Conservation (phyloP, 2,113 vertebrate species). For the Otis tarda region DNA sequence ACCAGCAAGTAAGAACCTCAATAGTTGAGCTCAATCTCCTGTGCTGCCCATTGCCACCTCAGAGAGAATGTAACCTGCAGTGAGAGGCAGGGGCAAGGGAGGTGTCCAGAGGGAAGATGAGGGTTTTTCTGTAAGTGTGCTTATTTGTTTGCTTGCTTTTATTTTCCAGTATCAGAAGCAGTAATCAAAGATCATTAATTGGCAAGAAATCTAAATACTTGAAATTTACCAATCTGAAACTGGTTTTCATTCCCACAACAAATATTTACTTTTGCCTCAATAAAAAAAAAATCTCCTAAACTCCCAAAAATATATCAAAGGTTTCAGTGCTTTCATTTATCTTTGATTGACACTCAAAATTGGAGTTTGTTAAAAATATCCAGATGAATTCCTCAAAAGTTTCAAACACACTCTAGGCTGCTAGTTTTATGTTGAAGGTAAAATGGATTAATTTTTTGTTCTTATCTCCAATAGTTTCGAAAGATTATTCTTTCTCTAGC, state of each 20-base stretch:
- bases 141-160: not conserved
- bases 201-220: not conserved
- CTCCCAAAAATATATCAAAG: not conserved
- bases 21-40: not conserved
- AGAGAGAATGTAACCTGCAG: accelerated
- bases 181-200: not conserved
- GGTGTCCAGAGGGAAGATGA: not conserved
- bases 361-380: not conserved
- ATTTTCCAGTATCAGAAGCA: not conserved
- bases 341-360: not conserved
- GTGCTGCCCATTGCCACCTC: accelerated
- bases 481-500: not conserved
- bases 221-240: not conserved
- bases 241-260: not conserved
- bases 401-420: not conserved
- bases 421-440: not conserved
- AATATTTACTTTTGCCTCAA: not conserved
- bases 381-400: not conserved
- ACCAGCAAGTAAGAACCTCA: not conserved
- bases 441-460: not conserved
- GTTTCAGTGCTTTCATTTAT: not conserved
- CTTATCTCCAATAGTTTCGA: not conserved
- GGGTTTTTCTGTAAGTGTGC: not conserved
- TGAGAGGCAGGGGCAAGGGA: accelerated
- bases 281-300: not conserved